Evolutionary conservation across 2,888 invertebrate species (phyloP), one percentile per base, ranked within the genome.

Genomic region (Deilephila elpenor): DNA sequence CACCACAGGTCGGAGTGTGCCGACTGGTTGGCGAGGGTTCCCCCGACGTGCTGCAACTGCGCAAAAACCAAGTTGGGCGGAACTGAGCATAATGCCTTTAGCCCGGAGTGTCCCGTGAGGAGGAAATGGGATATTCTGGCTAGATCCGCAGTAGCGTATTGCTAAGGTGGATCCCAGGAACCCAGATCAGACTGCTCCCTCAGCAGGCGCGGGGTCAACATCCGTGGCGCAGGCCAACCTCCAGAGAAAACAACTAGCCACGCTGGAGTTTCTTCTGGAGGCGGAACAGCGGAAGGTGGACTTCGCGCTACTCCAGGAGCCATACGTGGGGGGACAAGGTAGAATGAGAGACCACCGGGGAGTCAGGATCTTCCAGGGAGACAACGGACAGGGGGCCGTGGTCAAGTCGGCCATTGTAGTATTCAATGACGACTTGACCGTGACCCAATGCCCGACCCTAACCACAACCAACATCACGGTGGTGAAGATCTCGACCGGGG

Each of bases 61-160:
- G 32, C 32, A 6, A 32, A 32, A 32, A 6, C 32, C 32, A 32
- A 32, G 32, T 32, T 32, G 32, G 32, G 32, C 6, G 32, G 32
- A 32, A 6, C 32, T 3, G 32, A 32, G 6, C 32, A 32, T 32
- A 32, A 32, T 32, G 32, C 32, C 6, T 32, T 32, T 32, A 32
- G n/a, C 70, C 1, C 0, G 3, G 71, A 44, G 7, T 74, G 73
- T 34, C 70, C 73, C 3, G 59, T 75, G 0, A 25, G 74, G 3
- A 1, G 34, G 1, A 61, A 17, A 19, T 75, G 75, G 76, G 76
- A 78, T 1, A 29, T 11, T 1, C 19, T 76, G 17, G 78, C 78
- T 0, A 5, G 77, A n/a, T 34, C 77, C 0, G 51, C 73, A 1
- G 70, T 76, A 19, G 73, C 75, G 0, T 78, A 77, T n/a, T 77